Base-by-base conservation (phyloP, 2,113 vertebrate genomes). In the Ochotona curzoniae region DNA sequence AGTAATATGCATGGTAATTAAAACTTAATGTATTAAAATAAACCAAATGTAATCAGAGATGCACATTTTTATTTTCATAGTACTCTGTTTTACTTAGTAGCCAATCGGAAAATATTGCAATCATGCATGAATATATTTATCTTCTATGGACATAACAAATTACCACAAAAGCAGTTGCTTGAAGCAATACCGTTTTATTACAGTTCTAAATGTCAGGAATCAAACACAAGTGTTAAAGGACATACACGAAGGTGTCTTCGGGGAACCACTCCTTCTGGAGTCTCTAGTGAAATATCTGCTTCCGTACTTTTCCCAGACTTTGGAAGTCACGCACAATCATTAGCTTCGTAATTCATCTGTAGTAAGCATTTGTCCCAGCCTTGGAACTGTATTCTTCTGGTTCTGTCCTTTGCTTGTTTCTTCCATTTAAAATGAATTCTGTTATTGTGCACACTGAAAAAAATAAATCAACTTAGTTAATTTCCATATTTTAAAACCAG, bases 21-120 rank as follows among this genome's bases (percentile, higher is more conserved):
- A 89, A 86, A 87, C 23, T 17, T 79, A 96, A 90, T 80, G 87
- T 69, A 84, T 87, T 73, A 94, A 93, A 71, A 78, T 90, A 90
- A 93, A 94, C 83, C 71, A 84, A 89, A 30, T 88, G 28, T 15
- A 80, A n/a, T 75, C 66, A 87, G 51, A 5, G 28, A 61, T 74
- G 66, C 3, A 83, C 63, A 84, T 74, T 74, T 23, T 93, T 67
- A 23, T 10, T 67, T 87, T 26, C 73, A 54, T 23, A 66, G 66
- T 38, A 79, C 51, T 79, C 79, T 0, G 44, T 83, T 83, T 79
- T 38, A 81, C 35, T 81, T 64, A 75, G 44, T 79, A 70, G 78
- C 83, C 71, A 90, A 80, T 49, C 60, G 49, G 44, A 94, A 93
- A 90, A 80, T 79, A 74, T 18, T 23, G 30, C n/a, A 71, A 54